Evolutionary conservation across 2,797 vertebrate species (phyloP).

Genomic region (Lepus townsendii): DNA sequence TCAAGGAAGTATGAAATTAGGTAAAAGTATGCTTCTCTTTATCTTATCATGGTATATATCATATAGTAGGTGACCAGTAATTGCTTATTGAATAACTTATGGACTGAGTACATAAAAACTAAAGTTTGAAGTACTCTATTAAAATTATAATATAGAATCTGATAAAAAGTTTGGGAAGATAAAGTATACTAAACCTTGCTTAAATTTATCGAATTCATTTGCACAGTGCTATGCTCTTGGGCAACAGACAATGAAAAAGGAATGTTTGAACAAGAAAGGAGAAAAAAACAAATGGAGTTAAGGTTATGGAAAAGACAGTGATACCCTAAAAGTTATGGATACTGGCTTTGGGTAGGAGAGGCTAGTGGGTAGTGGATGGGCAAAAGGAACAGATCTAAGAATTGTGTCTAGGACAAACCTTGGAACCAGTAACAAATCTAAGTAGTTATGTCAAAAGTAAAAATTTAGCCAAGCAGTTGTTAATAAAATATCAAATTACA

Average conservation of each 20-base stretch:
- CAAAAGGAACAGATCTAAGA: constrained; percentile 10
- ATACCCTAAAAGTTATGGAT: not conserved
- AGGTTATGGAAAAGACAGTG: not conserved
- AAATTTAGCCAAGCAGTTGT: constrained; percentile 43
- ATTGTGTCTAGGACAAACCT: not conserved
- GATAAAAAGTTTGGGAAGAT: not conserved
- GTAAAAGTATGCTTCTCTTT: too few relatives aligned
- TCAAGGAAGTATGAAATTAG: too few relatives aligned
- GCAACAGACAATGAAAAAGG: not conserved
- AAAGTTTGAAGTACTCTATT: not conserved
- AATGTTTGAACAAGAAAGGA: not conserved
- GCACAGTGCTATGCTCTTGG: not conserved
- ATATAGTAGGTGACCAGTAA: not conserved
- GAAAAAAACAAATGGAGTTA: not conserved
- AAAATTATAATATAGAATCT: constrained; percentile 21
- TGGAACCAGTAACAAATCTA: not conserved
- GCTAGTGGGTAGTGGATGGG: not conserved
- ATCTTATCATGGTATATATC: not conserved
- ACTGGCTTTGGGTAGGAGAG: not conserved
- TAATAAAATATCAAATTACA: constrained; percentile 43
- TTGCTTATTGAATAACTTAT: not conserved
- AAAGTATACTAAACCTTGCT: not conserved
- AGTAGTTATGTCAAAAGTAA: constrained; percentile 46
- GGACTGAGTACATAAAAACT: not conserved
- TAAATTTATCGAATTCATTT: constrained; percentile 42